A percentile compares a stretch with the other conserved stretches of the same genome.
Evolutionary conservation across 2,797 vertebrate genomes (phyloP).

Genomic region (Pseudopleuronectes americanus): DNA sequence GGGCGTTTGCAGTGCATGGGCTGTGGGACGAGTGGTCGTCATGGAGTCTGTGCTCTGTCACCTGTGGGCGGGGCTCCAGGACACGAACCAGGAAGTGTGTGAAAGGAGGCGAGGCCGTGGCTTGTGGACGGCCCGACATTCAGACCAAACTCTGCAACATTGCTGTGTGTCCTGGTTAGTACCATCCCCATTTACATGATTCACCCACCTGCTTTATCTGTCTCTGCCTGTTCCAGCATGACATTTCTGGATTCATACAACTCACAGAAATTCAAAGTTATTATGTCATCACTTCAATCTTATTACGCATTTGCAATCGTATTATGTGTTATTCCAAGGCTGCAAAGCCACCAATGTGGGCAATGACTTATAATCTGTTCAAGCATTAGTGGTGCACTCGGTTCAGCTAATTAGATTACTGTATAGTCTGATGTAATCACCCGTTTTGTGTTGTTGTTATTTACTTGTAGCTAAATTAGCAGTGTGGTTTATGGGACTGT

Average conservation of each 20-base stretch:
- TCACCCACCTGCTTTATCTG: slow-evolving; percentile 23
- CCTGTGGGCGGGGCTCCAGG: slow-evolving; percentile 93
- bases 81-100: slow-evolving; percentile 90
- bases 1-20: slow-evolving; percentile 93
- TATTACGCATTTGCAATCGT: slow-evolving; percentile 18
- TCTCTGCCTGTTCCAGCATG: slow-evolving; percentile 26
- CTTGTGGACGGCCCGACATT: slow-evolving; percentile 88
- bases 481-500: background rate
- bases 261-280: slow-evolving; percentile 1
- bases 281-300: background rate
- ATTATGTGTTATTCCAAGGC: slow-evolving; percentile 17
- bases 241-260: slow-evolving; percentile 10
- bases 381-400: background rate
- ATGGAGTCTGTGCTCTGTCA: slow-evolving; percentile 97
- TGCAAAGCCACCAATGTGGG: too few relatives aligned
- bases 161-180: slow-evolving; percentile 94
- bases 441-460: background rate
- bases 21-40: slow-evolving; percentile 94
- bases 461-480: background rate
- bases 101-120: slow-evolving; percentile 84
- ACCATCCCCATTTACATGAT: slow-evolving; percentile 75
- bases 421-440: background rate
- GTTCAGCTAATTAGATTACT: background rate
- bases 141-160: slow-evolving; percentile 97
- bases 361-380: background rate